Evolutionary conservation across 2,888 invertebrate species (phyloP).

Genomic region (Cecidostiba fungosa): DNA sequence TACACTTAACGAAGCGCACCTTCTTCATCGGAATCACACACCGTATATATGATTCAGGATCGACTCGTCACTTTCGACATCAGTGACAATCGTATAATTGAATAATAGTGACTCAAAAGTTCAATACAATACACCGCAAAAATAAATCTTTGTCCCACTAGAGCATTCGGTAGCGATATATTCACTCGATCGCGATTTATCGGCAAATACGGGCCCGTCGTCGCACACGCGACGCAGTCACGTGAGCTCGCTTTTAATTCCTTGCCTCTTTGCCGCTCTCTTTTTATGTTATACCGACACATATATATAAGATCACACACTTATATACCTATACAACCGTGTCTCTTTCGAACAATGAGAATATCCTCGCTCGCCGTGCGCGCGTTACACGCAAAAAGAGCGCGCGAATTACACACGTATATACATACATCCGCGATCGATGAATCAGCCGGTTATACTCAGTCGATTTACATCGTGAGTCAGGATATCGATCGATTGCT

Average conservation of each 20-base stretch:
- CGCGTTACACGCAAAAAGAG: not conserved
- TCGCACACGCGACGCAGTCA: not conserved
- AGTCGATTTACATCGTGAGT: not conserved
- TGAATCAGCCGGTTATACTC: not conserved
- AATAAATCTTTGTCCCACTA: slow-evolving; percentile 11
- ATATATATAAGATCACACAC: not conserved
- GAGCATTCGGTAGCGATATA: not conserved
- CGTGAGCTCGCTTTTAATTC: slow-evolving; percentile 2
- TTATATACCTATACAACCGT: not conserved
- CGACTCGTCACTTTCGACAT: not conserved
- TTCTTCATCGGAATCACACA: slow-evolving; percentile 5
- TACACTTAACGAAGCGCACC: slow-evolving; percentile 19
- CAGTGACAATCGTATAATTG: not conserved
- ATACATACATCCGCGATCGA: not conserved
- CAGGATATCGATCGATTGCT: slow-evolving; percentile 9
- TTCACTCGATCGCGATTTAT: not conserved
- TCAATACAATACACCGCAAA: not conserved
- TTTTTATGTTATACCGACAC: not conserved
- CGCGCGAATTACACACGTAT: not conserved
- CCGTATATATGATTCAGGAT: not conserved
- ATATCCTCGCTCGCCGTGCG: not conserved
- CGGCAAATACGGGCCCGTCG: not conserved
- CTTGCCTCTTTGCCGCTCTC: not conserved
- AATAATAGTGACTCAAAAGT: slow-evolving; percentile 13
- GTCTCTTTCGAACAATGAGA: not conserved